Percentiles rank a stretch among this genome's conserved stretches.
These are phyloP conservation scores for Discoglossus pictus DNA, from an alignment of 2,797 vertebrate species.

Conservation along the genomic window DNA sequence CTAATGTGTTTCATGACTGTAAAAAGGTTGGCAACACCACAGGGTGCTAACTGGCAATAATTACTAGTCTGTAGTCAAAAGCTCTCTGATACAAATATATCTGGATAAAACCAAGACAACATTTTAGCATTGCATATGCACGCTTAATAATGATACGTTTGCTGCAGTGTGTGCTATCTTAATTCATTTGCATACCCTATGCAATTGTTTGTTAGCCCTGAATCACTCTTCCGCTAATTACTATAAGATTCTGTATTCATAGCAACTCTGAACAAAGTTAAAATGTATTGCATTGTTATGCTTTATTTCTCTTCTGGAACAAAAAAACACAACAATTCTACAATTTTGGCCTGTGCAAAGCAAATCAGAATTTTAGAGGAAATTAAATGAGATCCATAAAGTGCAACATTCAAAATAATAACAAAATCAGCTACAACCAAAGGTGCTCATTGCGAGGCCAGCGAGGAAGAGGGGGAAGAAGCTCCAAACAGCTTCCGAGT, in stretches of 20 bases:
- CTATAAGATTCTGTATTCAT: conserved; percentile 37
- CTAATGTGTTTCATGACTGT: conserved; percentile 44
- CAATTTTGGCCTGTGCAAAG: conserved; percentile 22
- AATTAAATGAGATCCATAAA: conserved; percentile 39
- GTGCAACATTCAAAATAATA: conserved; percentile 31
- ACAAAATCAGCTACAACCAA: conserved; percentile 7
- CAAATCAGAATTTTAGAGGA: conserved; percentile 43
- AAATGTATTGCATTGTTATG: conserved; percentile 42
- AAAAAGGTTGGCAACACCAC: conserved; percentile 30
- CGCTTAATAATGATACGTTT: conserved; percentile 46
- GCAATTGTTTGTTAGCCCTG: conserved; percentile 43
- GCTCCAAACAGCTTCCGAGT: too few species aligned
- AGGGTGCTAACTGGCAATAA: conserved; percentile 48
- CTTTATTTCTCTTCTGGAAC: conserved; percentile 46
- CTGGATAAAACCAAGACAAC: conserved; percentile 45
- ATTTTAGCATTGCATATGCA: conserved; percentile 36
- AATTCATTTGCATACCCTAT: conserved; percentile 47
- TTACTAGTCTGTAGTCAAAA: conserved; percentile 49
- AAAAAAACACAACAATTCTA: conserved; percentile 12
- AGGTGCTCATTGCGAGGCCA: too few species aligned
- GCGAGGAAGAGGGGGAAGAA: too few species aligned
- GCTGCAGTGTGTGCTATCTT: conserved; percentile 39
- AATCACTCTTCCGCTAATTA: conserved; percentile 41
- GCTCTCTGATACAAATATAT: conserved; percentile 47
- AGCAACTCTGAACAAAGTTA: conserved; percentile 29